These are phyloP conservation scores for Eleginops maclovinus DNA, from an alignment of 2,113 vertebrate species.

Conservation along the genomic window DNA sequence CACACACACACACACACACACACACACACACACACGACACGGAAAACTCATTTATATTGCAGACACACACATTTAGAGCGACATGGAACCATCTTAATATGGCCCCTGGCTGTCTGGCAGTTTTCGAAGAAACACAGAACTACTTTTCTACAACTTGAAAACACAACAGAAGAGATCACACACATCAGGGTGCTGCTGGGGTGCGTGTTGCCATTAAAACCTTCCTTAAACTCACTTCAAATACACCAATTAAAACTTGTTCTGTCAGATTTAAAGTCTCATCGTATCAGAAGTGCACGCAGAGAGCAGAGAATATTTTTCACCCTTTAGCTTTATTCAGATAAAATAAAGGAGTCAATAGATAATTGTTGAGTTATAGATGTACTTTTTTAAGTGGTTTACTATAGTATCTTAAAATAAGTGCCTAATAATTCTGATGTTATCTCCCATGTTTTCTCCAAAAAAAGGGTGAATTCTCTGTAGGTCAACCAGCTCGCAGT, in stretches of 20 bases:
- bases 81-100: conserved; percentile 18
- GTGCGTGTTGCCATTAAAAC: background rate
- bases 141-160: background rate
- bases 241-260: background rate
- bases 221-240: background rate
- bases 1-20: too few species aligned
- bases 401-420: too few species aligned
- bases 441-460: too few species aligned
- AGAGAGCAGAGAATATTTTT: too few species aligned
- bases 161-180: background rate
- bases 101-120: background rate
- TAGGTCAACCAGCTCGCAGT: too few species aligned
- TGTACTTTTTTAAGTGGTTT: too few species aligned
- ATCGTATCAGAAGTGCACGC: background rate
- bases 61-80: background rate
- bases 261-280: too few species aligned
- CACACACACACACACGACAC: background rate
- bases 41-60: conserved; percentile 13
- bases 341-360: too few species aligned
- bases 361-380: too few species aligned
- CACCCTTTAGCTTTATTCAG: too few species aligned
- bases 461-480: too few species aligned
- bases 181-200: background rate
- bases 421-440: too few species aligned
- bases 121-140: background rate